A percentile compares a stretch with the other conserved stretches of the same genome.
Conservation (phyloP, 2,113 vertebrate genomes). For the Cricetomys ansorgei region DNA sequence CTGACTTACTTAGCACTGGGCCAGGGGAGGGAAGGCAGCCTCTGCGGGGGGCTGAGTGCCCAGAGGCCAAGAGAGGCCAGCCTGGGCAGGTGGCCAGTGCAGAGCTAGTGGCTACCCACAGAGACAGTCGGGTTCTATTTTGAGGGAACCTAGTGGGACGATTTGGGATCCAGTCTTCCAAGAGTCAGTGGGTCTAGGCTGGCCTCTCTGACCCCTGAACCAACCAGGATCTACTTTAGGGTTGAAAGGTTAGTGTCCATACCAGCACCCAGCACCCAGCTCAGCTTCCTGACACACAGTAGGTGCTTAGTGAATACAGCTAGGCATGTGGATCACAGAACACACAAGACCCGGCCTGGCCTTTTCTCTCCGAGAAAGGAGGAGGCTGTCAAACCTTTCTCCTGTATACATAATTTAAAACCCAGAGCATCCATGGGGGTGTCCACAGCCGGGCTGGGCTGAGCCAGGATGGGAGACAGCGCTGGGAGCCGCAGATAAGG, state of each 20-base stretch:
- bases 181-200: accelerated
- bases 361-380: conserved; percentile 21
- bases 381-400: conserved; percentile 70
- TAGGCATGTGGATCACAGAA: accelerated
- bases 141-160: neutral
- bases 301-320: neutral
- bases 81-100: neutral
- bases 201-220: neutral
- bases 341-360: neutral
- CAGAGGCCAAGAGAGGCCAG: too few relatives aligned
- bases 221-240: neutral
- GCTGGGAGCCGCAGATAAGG: conserved; percentile 94
- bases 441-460: conserved; percentile 39
- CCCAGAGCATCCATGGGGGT: conserved; percentile 65
- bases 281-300: neutral
- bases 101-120: neutral
- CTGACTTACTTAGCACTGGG: neutral
- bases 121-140: neutral
- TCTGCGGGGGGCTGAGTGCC: neutral
- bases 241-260: neutral
- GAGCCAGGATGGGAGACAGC: conserved; percentile 53
- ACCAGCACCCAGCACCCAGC: neutral
- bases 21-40: neutral
- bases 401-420: neutral
- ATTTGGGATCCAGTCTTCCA: neutral